Evolutionary conservation across 1,140 invertebrate species (phyloP).

Genomic region (Campoletis sonorensis): DNA sequence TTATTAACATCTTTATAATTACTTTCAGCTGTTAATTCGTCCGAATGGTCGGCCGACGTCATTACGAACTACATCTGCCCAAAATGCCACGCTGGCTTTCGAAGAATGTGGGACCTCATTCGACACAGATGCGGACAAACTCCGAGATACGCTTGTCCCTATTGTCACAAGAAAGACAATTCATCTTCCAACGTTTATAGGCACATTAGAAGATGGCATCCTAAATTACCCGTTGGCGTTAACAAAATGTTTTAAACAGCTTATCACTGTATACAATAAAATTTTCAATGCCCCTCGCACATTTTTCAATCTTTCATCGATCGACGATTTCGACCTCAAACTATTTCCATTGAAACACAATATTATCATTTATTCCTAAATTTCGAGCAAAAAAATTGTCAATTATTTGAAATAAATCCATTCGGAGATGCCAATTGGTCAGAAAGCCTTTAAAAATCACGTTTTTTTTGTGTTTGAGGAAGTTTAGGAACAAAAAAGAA

Average conservation of each 20-base stretch:
- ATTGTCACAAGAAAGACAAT: conserved; percentile 70
- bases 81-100: conserved; percentile 62
- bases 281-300: neutral
- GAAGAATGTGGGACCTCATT: conserved; percentile 72
- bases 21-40: conserved; percentile 57
- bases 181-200: conserved; percentile 68
- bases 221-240: conserved; percentile 56
- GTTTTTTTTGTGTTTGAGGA: too few relatives aligned
- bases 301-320: too few relatives aligned
- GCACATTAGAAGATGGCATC: conserved; percentile 73
- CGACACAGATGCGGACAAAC: conserved; percentile 69
- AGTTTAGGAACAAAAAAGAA: too few relatives aligned
- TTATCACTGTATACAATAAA: conserved; percentile 1
- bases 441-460: too few relatives aligned
- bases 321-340: too few relatives aligned
- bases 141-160: conserved; percentile 70
- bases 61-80: conserved; percentile 61
- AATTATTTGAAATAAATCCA: too few relatives aligned
- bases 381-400: too few relatives aligned
- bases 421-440: too few relatives aligned
- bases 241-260: conserved; percentile 60
- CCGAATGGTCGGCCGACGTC: conserved; percentile 52
- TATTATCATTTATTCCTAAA: too few relatives aligned
- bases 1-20: conserved; percentile 42
- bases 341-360: too few relatives aligned